Evolutionary conservation across 2,113 vertebrate species (phyloP), one percentile per base, ranked within the genome.

Genomic region (Corythaixoides concolor): DNA sequence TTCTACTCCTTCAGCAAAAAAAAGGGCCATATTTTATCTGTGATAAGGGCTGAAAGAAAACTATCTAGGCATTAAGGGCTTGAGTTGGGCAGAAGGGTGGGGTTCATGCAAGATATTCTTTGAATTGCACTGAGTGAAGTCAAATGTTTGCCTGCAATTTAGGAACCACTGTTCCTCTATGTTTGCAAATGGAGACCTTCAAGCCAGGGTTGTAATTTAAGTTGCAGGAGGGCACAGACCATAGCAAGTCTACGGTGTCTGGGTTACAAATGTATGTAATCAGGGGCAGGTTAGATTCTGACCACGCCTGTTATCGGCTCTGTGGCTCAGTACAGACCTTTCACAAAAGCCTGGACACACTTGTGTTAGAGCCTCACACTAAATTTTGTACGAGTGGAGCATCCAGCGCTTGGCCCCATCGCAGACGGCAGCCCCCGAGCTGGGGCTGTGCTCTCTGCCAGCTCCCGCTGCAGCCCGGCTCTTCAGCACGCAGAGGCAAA

Each of bases 111-210:
- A 90, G 86, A 82, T 95, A 78, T 93, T 95, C 88, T 95, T 78
- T 94, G 88, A 93, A 92, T 86, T 68, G 95, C 75, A 12, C n/a
- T 50, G 67, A 79, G 85, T 72, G 85, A 88, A 96, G 88, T 94
- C 79, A 90, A 97, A 95, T 92, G 95, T 96, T 97, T 95, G 96
- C 76, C 88, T 96, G 93, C 93, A 93, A 21, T 96, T 96, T 93
- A 49, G 85, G 92, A 96, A 53, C 92, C 24, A 2, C 92, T 81
- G 90, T 63, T 94, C 83, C 73, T 94, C 96, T 75, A 3, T 89
- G 86, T 97, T 96, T 97, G 92, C 95, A 93, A 85, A 88, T n/a
- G 67, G 79, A 92, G 96, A 90, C 92, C 88, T 95, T 97, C 68
- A 47, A 86, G 85, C 88, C 90, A 56, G 90, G 59, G 82, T 6